Base-by-base conservation (phyloP, 2,888 invertebrate species). In the Hirtodrosophila alboralis region DNA sequence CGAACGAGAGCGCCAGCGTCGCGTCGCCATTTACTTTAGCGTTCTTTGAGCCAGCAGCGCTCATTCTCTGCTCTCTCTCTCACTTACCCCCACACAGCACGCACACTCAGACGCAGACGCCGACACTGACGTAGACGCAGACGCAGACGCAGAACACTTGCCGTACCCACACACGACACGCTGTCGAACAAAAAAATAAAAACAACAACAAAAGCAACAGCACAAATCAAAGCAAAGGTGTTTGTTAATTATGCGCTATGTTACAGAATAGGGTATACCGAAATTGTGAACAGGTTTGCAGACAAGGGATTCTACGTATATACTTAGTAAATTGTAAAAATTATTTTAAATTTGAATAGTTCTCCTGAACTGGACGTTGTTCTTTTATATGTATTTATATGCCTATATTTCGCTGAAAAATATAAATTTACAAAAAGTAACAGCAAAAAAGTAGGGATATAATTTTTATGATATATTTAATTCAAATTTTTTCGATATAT, bases 221-320 rank as follows among this genome's bases (percentile, higher is more conserved):
- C 75, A 60, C 13, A 75, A 81, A 69, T 77, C 84, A 71, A 71
- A 74, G 75, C 81, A 81, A 69, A 84, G 84, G 84, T 79, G 79
- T 79, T 69, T 84, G 75, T 65, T 78, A 61, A 74, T 77, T 62
- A 63, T 80, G 51, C 57, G 37, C 75, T 71, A 40, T 33, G 37
- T 43, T 41, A 28, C 8, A 27, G 31, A 33, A 38, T 34, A 27
- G 59, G 61, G 63, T 52, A 76, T 37, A 41, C 47, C 14, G n/a
- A 44, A 33, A 28, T 21, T 28, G 16, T 38, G 14, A 34, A 14
- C 2, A 7, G 10, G 3, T 4, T 43, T 23, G 44, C 12, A 13
- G 14, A 1, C 4, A 28, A 21, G 18, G 5, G 5, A 21, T 4
- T 21, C 3, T 21, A 21, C 3, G 3, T 4, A 21, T 3, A 21